A percentile compares a stretch with the other conserved stretches of the same genome.
These are phyloP conservation scores for Acanthopleura granulata DNA, from an alignment of 2,888 invertebrate genomes.

Conservation along the genomic window DNA sequence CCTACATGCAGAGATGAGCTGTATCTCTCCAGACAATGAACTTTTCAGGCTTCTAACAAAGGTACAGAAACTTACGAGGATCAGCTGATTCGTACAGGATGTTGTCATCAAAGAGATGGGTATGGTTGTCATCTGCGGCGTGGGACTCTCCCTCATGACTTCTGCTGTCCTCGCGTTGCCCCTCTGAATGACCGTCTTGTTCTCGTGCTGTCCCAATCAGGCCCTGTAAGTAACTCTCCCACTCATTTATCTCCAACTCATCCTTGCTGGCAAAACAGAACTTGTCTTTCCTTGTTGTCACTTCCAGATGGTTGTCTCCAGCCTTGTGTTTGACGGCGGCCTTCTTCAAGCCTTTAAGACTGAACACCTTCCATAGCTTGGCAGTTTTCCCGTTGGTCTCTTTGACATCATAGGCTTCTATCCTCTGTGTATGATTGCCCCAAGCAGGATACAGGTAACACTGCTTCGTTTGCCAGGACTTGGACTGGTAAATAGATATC, in stretches of 20 bases:
- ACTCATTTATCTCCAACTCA: constrained; percentile 30
- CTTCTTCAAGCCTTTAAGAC: not conserved
- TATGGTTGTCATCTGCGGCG: constrained; percentile 19
- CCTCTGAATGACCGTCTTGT: constrained; percentile 20
- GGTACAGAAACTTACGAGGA: constrained; percentile 25
- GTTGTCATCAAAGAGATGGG: constrained; percentile 29
- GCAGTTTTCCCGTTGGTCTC: not conserved
- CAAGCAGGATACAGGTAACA: constrained; percentile 30
- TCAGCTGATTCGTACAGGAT: constrained; percentile 30
- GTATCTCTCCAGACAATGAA: no score
- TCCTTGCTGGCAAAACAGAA: constrained; percentile 28
- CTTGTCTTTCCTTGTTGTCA: constrained; percentile 34
- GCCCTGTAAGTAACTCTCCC: constrained; percentile 30
- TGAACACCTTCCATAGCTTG: not conserved
- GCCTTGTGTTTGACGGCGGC: not conserved
- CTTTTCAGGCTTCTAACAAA: no score
- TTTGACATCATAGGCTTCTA: not conserved
- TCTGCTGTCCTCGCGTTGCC: constrained; percentile 23
- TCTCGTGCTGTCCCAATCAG: constrained; percentile 3
- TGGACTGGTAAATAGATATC: constrained; percentile 32
- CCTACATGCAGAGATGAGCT: no score
- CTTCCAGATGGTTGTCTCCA: constrained; percentile 29
- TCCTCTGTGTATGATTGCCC: not conserved
- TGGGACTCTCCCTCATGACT: constrained; percentile 27
- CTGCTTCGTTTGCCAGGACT: constrained; percentile 32